Percentiles rank a stretch among this genome's conserved stretches.
phyloP scores from a whole-genome alignment of 1,140 invertebrate species.

The Marisa cornuarietis region DNA sequence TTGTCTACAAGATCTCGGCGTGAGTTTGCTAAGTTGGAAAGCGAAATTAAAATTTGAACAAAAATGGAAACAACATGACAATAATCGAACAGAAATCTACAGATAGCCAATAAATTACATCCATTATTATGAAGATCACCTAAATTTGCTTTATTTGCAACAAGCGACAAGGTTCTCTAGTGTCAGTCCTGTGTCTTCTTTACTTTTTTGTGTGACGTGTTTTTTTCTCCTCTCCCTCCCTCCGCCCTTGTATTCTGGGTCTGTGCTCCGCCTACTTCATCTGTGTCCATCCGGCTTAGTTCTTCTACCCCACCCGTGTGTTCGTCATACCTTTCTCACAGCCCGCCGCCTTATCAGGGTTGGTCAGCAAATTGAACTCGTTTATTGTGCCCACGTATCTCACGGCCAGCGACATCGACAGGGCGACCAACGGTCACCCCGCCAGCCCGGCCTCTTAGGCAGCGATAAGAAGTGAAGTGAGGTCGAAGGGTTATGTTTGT shows the following conservation, averaged over 20 bases:
- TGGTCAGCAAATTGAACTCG: background rate
- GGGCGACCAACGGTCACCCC: background rate
- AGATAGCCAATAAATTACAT: too few species aligned
- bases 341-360: background rate
- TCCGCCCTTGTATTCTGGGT: background rate
- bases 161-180: background rate
- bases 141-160: too few species aligned
- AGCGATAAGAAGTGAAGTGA: background rate
- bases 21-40: too few species aligned
- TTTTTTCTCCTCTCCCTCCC: background rate
- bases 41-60: too few species aligned
- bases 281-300: too few species aligned
- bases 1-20: too few species aligned
- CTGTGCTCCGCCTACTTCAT: background rate
- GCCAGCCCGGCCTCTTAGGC: background rate
- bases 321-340: background rate
- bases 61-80: too few species aligned
- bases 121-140: too few species aligned
- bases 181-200: background rate
- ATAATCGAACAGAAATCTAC: too few species aligned
- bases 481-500: background rate
- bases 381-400: background rate
- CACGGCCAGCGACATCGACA: background rate
- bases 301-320: background rate
- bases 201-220: background rate